Evolutionary conservation across 2,888 invertebrate species (phyloP).

Genomic region (Caenorhabditis macrosperma): DNA sequence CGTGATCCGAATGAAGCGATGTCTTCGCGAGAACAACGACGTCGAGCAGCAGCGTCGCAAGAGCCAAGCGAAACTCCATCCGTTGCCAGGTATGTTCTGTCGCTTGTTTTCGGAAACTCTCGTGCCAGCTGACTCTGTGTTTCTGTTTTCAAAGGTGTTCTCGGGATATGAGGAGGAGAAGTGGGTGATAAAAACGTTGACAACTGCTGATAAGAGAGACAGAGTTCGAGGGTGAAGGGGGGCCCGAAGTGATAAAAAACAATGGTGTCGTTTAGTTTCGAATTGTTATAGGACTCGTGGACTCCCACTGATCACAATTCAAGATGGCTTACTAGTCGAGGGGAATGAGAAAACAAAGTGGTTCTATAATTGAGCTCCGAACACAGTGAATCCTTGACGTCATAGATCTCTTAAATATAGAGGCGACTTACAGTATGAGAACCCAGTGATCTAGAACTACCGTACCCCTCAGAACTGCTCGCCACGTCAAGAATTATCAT

Average conservation of each 20-base stretch:
- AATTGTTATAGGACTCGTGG: constrained; percentile 11
- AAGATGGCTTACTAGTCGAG: no score
- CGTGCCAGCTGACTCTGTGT: constrained; percentile 5
- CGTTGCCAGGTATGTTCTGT: constrained; percentile 62
- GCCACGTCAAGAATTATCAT: not conserved
- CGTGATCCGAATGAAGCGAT: constrained; percentile 60
- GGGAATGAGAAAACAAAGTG: no score
- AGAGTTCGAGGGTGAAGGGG: not conserved
- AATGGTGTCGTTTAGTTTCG: not conserved
- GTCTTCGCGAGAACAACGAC: constrained; percentile 57
- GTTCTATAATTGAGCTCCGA: no score
- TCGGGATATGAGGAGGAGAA: not conserved
- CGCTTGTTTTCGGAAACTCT: no score
- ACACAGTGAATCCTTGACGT: no score
- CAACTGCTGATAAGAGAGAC: not conserved
- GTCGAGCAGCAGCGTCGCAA: constrained; percentile 62
- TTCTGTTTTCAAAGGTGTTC: constrained; percentile 20
- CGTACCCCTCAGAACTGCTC: no score
- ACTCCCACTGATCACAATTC: constrained; percentile 10
- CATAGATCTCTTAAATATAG: no score
- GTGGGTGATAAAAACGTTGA: constrained; percentile 15
- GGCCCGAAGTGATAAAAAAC: not conserved
- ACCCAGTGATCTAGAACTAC: no score
- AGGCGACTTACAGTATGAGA: no score
- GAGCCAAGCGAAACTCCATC: constrained; percentile 67